Conservation (phyloP, 2,888 invertebrate genomes). For the Kryphioiulus occultus region DNA sequence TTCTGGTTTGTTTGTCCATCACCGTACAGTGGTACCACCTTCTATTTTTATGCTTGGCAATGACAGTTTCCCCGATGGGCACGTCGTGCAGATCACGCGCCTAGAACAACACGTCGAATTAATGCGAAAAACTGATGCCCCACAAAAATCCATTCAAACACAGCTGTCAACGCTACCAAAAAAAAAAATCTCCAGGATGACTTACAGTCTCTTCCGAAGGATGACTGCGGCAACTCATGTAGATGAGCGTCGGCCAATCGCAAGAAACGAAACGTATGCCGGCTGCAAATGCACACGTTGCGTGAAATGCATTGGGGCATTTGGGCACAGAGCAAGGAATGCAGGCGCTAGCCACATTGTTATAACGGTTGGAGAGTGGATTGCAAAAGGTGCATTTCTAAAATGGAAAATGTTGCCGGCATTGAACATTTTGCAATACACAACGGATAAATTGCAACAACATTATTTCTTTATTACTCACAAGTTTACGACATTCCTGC, state of each 20-base stretch:
- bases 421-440: conserved; percentile 45
- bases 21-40: conserved; percentile 70
- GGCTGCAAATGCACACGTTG: conserved; percentile 69
- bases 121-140: no score
- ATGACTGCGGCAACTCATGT: conserved; percentile 62
- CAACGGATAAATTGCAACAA: neutral
- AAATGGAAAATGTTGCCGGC: conserved; percentile 51
- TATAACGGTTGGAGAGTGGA: conserved; percentile 52
- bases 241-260: conserved; percentile 63
- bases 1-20: conserved; percentile 63
- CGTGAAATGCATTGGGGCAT: conserved; percentile 68
- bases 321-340: conserved; percentile 65
- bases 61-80: conserved; percentile 64
- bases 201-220: conserved; percentile 58
- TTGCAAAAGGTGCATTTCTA: conserved; percentile 61
- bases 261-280: conserved; percentile 65
- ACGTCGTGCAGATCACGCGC: conserved; percentile 54
- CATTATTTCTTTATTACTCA: conserved; percentile 42
- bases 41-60: conserved; percentile 71
- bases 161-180: no score
- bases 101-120: no score
- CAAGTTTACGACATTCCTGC: conserved; percentile 53
- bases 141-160: no score
- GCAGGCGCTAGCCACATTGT: conserved; percentile 62
- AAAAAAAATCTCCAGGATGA: no score